These are phyloP conservation scores for Rhyacophila brunnea DNA, from an alignment of 1,140 invertebrate species.

Conservation along the genomic window DNA sequence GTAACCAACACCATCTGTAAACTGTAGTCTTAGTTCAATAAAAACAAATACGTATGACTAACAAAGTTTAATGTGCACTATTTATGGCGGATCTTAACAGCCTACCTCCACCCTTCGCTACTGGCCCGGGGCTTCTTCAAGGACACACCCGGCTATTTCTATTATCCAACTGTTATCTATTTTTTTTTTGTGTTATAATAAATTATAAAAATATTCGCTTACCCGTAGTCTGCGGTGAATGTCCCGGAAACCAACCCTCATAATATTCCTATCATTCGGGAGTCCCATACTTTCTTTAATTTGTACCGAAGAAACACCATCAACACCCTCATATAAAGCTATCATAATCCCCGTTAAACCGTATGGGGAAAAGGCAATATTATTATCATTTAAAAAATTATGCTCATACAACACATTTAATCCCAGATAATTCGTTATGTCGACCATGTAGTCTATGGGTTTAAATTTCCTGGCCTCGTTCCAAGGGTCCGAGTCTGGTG, in stretches of 20 bases:
- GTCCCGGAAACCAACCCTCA: constrained; percentile 74
- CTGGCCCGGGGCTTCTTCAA: no score
- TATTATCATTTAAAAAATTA: constrained; percentile 67
- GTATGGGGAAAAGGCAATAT: constrained; percentile 81
- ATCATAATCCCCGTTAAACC: constrained; percentile 73
- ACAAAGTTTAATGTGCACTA: no score
- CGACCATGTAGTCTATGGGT: constrained; percentile 71
- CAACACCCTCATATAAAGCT: constrained; percentile 73
- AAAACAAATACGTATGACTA: no score
- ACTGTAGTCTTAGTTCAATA: no score
- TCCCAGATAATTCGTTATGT: constrained; percentile 73
- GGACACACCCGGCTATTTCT: no score
- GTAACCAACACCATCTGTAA: no score
- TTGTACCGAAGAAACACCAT: constrained; percentile 66
- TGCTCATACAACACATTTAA: constrained; percentile 68
- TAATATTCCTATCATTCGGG: constrained; percentile 66
- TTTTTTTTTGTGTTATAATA: no score
- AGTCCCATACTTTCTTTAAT: constrained; percentile 65
- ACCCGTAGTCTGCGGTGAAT: constrained; percentile 74
- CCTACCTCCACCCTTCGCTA: no score
- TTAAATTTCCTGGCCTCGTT: constrained; percentile 44
- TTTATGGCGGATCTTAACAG: no score
- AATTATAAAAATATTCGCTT: no score
- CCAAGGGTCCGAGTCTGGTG: background rate
- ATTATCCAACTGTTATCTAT: no score